A percentile compares a stretch with the other conserved stretches of the same genome.
These are phyloP conservation scores for Euura lappo DNA, from an alignment of 1,140 invertebrate genomes.

Conservation along the genomic window DNA sequence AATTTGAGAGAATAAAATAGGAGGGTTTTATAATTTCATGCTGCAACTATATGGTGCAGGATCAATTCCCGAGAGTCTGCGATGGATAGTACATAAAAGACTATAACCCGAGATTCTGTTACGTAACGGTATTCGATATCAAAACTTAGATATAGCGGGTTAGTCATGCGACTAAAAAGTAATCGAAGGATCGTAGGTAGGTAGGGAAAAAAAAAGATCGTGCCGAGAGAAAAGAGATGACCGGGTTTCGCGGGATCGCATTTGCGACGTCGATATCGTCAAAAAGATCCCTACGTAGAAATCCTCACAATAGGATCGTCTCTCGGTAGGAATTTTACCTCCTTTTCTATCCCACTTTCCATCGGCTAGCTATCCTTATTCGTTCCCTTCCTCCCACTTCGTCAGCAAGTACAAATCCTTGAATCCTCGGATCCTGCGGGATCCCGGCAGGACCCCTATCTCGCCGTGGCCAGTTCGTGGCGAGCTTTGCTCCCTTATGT, in stretches of 20 bases:
- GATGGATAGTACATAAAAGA: no score
- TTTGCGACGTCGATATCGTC: not conserved
- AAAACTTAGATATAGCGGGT: not conserved
- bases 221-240: not conserved
- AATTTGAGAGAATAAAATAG: no score
- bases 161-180: not conserved
- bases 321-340: not conserved
- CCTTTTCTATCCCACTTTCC: not conserved
- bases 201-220: not conserved
- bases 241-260: not conserved
- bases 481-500: not conserved
- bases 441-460: not conserved
- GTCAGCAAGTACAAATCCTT: not conserved
- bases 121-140: no score
- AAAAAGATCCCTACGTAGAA: not conserved
- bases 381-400: not conserved
- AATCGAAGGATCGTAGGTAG: not conserved
- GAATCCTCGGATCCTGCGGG: slow-evolving; percentile 2
- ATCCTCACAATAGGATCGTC: slow-evolving; percentile 4
- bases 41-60: no score
- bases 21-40: no score
- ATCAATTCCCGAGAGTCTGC: no score
- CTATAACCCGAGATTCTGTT: no score
- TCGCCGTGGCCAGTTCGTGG: not conserved
- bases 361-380: not conserved